Evolutionary conservation across 2,888 invertebrate genomes (phyloP).

Genomic region (Pollenia labialis): DNA sequence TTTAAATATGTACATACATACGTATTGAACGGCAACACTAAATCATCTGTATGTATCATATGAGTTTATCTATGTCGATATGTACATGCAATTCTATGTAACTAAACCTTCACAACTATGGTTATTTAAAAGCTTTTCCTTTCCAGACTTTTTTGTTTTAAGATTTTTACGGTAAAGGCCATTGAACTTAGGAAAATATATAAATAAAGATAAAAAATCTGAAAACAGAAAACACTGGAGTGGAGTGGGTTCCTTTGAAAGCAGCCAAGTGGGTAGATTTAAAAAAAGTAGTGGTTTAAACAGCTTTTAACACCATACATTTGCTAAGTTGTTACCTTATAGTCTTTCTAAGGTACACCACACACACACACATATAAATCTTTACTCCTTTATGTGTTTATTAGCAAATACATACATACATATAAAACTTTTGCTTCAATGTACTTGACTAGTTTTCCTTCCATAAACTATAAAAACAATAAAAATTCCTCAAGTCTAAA

Average conservation of each 20-base stretch:
- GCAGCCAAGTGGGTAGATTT: constrained; percentile 66
- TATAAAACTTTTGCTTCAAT: constrained; percentile 5
- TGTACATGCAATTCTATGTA: background rate
- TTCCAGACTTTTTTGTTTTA: constrained; percentile 45
- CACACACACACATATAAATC: constrained; percentile 10
- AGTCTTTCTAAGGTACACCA: constrained; percentile 56
- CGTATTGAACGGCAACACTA: background rate
- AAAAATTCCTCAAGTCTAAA: constrained; percentile 67
- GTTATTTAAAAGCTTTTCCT: constrained; percentile 63
- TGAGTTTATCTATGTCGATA: background rate
- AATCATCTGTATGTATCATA: no score
- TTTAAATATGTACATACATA: no score
- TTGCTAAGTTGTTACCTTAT: constrained; percentile 64
- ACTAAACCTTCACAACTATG: constrained; percentile 41
- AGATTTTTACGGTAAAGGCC: constrained; percentile 55
- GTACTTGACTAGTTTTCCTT: constrained; percentile 66
- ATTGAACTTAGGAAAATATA: constrained; percentile 59
- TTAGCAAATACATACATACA: background rate
- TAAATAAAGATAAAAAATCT: constrained; percentile 35
- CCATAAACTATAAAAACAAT: constrained; percentile 65
- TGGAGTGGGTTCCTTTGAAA: constrained; percentile 67
- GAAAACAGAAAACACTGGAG: constrained; percentile 50
- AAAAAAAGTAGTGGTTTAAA: constrained; percentile 68
- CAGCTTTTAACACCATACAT: constrained; percentile 69
- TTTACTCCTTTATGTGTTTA: background rate